Evolutionary conservation across 2,113 vertebrate species (phyloP).

Genomic region (Amphiprion ocellaris): DNA sequence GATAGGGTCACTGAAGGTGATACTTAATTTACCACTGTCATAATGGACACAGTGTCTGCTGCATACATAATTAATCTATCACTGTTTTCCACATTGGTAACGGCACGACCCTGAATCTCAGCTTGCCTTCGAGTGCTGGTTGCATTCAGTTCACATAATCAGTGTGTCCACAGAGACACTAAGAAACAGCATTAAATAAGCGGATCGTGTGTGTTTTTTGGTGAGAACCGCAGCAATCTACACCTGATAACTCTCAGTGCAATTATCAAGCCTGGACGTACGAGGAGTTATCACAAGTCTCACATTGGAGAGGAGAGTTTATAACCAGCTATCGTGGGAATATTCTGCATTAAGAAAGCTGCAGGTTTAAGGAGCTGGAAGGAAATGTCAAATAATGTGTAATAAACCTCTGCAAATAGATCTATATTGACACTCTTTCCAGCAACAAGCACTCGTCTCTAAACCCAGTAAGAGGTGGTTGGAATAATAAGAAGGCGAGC

Average conservation of each 20-base stretch:
- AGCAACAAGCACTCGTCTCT: constrained; percentile 26
- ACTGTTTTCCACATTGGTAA: constrained; percentile 64
- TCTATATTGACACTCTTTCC: not conserved
- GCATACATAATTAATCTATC: constrained; percentile 78
- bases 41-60: constrained; percentile 63
- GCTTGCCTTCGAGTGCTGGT: constrained; percentile 53
- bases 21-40: constrained; percentile 69
- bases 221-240: constrained; percentile 1
- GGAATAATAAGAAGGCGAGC: constrained; percentile 43
- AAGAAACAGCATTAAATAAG: not conserved
- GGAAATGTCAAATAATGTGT: constrained; percentile 1
- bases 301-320: constrained; percentile 16
- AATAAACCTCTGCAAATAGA: constrained; percentile 33
- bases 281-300: constrained; percentile 20
- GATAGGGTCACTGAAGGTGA: constrained; percentile 61
- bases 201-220: not conserved
- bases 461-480: constrained; percentile 5
- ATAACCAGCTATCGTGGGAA: not conserved
- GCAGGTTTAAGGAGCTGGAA: not conserved
- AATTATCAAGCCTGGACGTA: constrained; percentile 19
- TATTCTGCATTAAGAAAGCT: constrained; percentile 2
- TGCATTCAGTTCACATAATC: constrained; percentile 44
- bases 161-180: not conserved
- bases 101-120: constrained; percentile 37
- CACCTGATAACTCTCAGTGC: not conserved